These are phyloP conservation scores for Idaea biselata DNA, from an alignment of 2,888 invertebrate species.

Conservation along the genomic window DNA sequence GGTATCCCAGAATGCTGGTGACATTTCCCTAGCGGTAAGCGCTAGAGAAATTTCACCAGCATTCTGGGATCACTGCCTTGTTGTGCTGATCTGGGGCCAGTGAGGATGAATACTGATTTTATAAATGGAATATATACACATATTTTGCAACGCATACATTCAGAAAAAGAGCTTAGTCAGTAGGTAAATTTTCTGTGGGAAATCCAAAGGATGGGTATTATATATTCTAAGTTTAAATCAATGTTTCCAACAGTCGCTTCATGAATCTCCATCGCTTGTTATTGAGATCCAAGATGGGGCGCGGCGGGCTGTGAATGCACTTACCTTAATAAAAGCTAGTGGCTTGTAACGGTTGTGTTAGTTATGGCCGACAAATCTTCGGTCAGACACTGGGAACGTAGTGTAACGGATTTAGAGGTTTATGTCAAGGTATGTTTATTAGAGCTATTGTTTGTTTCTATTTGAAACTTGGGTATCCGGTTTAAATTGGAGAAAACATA, in stretches of 20 bases:
- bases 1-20: no score
- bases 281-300: not conserved
- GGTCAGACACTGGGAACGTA: not conserved
- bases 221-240: not conserved
- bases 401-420: not conserved
- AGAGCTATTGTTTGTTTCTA: not conserved
- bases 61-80: no score
- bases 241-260: not conserved
- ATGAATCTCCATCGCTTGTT: not conserved
- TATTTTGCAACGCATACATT: no score
- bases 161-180: no score
- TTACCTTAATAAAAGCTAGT: not conserved
- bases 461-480: not conserved
- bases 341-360: not conserved
- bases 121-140: no score
- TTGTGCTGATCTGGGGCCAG: no score
- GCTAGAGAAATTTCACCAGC: no score
- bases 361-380: conserved; percentile 1
- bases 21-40: no score
- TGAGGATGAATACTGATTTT: no score
- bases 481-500: no score
- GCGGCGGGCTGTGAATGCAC: not conserved
- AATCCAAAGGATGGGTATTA: not conserved
- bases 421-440: not conserved
- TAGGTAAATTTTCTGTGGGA: no score